Percentiles rank a stretch among this genome's conserved stretches.
Conservation (phyloP, 2,797 vertebrate species). For the Gymnothorax reevesii region DNA sequence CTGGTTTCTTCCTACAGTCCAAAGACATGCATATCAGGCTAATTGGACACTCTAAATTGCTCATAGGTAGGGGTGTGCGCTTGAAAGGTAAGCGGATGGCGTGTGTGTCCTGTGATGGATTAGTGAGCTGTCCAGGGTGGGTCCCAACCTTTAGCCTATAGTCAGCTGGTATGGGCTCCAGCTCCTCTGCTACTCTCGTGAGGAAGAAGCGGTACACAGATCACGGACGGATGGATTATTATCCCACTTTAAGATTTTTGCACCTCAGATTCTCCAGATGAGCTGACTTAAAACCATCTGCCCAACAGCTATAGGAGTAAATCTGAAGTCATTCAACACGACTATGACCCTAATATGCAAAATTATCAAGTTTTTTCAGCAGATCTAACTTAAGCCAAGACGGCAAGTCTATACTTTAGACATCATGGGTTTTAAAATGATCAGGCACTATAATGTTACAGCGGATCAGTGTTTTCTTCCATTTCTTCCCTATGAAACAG, state of each 20-base stretch:
- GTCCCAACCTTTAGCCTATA: too few species aligned
- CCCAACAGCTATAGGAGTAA: slow-evolving; percentile 51
- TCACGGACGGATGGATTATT: neutral
- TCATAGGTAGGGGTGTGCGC: too few species aligned
- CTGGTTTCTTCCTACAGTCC: too few species aligned
- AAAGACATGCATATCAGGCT: too few species aligned
- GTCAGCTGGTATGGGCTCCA: too few species aligned
- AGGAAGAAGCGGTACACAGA: too few species aligned
- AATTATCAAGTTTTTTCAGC: slow-evolving; percentile 55
- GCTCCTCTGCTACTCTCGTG: too few species aligned
- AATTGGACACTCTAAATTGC: too few species aligned
- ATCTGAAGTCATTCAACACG: slow-evolving; percentile 56
- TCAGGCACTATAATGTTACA: slow-evolving; percentile 46
- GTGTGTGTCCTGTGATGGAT: too few species aligned
- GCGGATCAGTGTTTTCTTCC: slow-evolving; percentile 50
- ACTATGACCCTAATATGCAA: slow-evolving; percentile 49
- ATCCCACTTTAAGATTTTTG: neutral
- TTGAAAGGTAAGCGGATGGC: too few species aligned
- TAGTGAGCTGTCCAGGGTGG: too few species aligned
- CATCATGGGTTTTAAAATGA: slow-evolving; percentile 36
- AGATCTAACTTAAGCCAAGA: slow-evolving; percentile 34
- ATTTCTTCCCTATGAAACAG: neutral
- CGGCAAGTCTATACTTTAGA: slow-evolving; percentile 23
- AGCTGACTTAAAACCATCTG: neutral
- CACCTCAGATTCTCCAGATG: neutral